Base-by-base conservation (phyloP, 2,888 invertebrate genomes). In the Limnephilus auricula region DNA sequence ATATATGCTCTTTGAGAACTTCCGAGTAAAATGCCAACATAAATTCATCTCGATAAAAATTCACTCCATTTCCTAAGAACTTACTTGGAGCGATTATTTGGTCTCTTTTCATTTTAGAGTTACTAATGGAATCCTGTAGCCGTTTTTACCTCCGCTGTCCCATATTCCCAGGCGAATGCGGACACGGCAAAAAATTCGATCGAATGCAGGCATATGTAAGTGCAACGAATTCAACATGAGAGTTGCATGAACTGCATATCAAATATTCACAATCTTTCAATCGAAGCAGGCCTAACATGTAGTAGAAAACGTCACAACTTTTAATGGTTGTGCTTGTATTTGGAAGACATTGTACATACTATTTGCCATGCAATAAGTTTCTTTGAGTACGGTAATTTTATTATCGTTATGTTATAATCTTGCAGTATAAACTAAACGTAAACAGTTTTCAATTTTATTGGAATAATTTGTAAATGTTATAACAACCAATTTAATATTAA, bases 241-340 rank as follows among this genome's bases (percentile, higher is more conserved):
- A 90, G 82, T 90, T 87, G 91, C 91, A 91, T 91, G 87, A 91
- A 91, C 87, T 87, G 78, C 50, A 65, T 90, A 91, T 91, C 90
- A 91, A 91, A 90, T 91, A 91, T 91, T 91, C 90, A 91, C 87
- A 90, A 90, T 91, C 91, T 90, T 90, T 91, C 40, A 50, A n/a
- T 65, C n/a, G 65, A 65, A 65, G 25, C 65, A 65, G 25, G 25
- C 65, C 65, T 6, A 65, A 65, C 65, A 1, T 65, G 65, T 0
- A 25, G 25, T 25, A 1, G 65, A 65, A 65, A 65, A 25, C 65
- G 65, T 9, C 25, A 65, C 1, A 65, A 65, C 25, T 65, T 65
- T 65, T 65, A 65, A 65, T 65, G 65, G 25, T n/a, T 65, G 65
- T 65, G 2, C 25, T 6, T 25, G n/a, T 65, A 25, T 65, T 5